Evolutionary conservation across 2,797 vertebrate genomes (phyloP), one percentile per base, ranked within the genome.

Genomic region (Mormyrus hasselquistii): DNA sequence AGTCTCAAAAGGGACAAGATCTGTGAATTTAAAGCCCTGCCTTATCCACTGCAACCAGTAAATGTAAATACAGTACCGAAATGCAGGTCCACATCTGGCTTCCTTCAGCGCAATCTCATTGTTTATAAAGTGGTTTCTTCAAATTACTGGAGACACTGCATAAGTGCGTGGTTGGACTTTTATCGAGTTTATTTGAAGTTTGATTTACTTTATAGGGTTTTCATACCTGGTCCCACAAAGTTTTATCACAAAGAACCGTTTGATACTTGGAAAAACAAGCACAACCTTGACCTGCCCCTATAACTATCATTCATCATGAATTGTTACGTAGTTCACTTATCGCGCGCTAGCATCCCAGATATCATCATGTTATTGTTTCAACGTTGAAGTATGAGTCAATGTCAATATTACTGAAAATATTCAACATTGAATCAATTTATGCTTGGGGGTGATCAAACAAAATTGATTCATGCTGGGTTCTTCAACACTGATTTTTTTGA

Each of bases 111-210:
- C 44, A 59, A 87, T 44, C 85, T 87, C 53, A 16, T 57, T 87
- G 85, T 57, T 59, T 87, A 59, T 86, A n/a, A 87, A 52, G 29
- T 4, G 16, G 34, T 87, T 87, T 87, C 85, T 87, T 41, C 53
- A 41, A 55, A 53, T 87, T 41, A 59, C 53, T 59, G 52, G 14
- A 57, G 34, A 57, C 5, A 10, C 82, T 84, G 47, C n/a, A 2
- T 41, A 87, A 53, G 85, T 57, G 52, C 85, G 22, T 41, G 53
- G 82, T n/a, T 87, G 25, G 29, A 55, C 41, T 84, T 55, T 41
- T 41, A 57, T 59, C 34, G 16, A 55, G 29, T n/a, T 87, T 87
- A n/a, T n/a, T 38, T 55, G 25, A 87, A 38, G 52, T 38, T 57
- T 87, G 53, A 59, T 59, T 38, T 41, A n/a, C 50, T 41, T 49